phyloP scores from a whole-genome alignment of 1,140 invertebrate genomes.

The Argopecten irradians region DNA sequence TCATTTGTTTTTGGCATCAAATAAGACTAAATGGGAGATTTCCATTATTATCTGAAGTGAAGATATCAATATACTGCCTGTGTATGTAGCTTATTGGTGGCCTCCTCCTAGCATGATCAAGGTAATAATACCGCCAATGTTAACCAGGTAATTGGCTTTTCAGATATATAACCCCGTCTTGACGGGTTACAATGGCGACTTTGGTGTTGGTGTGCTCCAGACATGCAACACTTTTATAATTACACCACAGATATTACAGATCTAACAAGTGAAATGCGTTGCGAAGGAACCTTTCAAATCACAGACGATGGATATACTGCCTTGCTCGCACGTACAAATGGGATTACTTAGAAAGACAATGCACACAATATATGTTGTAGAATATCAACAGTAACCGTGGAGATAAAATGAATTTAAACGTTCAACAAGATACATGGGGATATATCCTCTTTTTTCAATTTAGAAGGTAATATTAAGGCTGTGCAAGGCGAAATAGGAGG shows the following conservation, averaged over 20 bases:
- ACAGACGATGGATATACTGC: background rate
- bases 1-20: constrained; percentile 39
- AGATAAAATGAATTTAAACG: background rate
- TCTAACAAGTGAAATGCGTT: background rate
- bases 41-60: constrained; percentile 22
- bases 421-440: background rate
- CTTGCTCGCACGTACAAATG: background rate
- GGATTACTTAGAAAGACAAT: background rate
- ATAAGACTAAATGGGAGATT: constrained; percentile 22
- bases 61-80: constrained; percentile 1
- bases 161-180: constrained; percentile 10
- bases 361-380: background rate
- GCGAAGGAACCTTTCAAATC: background rate
- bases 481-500: too few relatives aligned
- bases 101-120: constrained; percentile 13
- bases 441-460: background rate
- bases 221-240: constrained; percentile 13
- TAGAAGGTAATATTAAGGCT: background rate
- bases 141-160: constrained; percentile 7
- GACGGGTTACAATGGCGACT: background rate
- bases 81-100: background rate
- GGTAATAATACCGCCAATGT: constrained; percentile 9
- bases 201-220: background rate
- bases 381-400: background rate
- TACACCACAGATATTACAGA: background rate